A percentile compares a stretch with the other conserved stretches of the same genome.
Conservation (phyloP, 1,140 invertebrate species). For the Magallana angulata region DNA sequence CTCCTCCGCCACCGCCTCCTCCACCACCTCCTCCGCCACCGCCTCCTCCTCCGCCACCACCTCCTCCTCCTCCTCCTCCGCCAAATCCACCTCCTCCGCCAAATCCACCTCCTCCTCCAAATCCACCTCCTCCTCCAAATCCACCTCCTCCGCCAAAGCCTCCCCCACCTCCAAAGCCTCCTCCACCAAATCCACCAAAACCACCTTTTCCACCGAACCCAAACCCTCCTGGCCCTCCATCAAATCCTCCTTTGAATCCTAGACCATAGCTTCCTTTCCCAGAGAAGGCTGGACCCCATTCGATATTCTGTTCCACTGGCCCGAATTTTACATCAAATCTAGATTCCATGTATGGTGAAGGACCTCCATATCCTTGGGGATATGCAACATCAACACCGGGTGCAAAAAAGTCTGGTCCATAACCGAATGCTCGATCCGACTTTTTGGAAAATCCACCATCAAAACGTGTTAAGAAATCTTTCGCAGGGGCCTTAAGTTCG, state of each 20-base stretch:
- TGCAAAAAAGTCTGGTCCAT: constrained; percentile 36
- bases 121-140: not conserved
- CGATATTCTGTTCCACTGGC: too few relatives aligned
- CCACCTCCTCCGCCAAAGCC: constrained; percentile 1
- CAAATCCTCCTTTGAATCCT: not conserved
- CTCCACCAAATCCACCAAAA: not conserved
- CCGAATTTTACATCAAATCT: not conserved
- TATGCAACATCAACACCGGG: not conserved
- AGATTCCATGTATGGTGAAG: not conserved
- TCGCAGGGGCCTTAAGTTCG: not conserved
- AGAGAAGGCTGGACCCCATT: not conserved
- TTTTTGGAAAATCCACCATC: not conserved
- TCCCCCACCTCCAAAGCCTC: not conserved
- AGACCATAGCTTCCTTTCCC: not conserved
- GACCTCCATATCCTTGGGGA: not conserved
- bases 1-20: not conserved
- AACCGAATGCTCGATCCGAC: not conserved
- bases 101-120: not conserved
- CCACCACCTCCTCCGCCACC: not conserved
- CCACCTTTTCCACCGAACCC: not conserved
- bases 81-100: not conserved
- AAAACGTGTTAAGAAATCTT: not conserved
- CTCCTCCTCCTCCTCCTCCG: not conserved
- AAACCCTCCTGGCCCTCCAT: not conserved
- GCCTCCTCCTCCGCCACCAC: not conserved